Conservation (phyloP, 2,113 vertebrate genomes). For the Forbesichthys papilliferus region DNA sequence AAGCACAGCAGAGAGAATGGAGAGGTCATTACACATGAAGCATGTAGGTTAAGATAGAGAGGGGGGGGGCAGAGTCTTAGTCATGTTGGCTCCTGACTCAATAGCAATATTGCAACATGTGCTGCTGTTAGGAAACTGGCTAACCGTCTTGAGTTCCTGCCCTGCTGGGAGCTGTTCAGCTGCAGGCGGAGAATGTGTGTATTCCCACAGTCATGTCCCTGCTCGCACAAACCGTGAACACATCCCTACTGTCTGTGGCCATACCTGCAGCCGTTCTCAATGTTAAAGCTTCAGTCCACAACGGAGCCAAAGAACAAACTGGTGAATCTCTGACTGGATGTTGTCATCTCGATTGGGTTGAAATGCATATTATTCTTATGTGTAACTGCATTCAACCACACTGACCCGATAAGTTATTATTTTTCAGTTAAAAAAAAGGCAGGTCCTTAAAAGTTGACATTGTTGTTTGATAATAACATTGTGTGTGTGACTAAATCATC, state of each 20-base stretch:
- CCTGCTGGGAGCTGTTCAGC: conserved; percentile 18
- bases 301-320: conserved; percentile 3
- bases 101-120: conserved; percentile 55
- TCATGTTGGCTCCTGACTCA: no score
- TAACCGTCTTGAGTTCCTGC: conserved; percentile 58
- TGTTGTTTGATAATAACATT: not conserved
- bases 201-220: conserved; percentile 42
- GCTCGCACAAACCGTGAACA: conserved; percentile 3
- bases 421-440: no score
- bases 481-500: not conserved
- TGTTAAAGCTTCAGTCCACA: not conserved
- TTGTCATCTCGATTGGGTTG: not conserved
- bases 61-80: no score
- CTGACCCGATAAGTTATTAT: not conserved
- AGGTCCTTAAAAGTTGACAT: not conserved
- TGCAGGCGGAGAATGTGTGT: conserved; percentile 15
- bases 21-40: no score
- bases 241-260: no score
- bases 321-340: not conserved
- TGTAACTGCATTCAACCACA: not conserved
- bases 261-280: no score
- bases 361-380: not conserved
- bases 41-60: no score
- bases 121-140: conserved; percentile 57
- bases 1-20: no score